These are phyloP conservation scores for Tragelaphus strepsiceros DNA, from an alignment of 2,113 vertebrate genomes.

Conservation along the genomic window DNA sequence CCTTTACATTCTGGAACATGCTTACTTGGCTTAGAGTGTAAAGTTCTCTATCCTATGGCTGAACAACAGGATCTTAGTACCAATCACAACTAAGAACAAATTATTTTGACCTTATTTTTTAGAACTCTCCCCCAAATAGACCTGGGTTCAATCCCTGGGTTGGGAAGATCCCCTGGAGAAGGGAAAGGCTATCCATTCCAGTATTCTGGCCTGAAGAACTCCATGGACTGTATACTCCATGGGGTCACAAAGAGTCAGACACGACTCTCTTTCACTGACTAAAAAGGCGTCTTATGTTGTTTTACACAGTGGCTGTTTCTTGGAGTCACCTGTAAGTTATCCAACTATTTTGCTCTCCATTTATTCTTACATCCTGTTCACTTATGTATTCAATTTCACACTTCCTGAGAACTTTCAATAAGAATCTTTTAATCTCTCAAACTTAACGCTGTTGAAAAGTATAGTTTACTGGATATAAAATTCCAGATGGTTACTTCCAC, in stretches of 20 bases:
- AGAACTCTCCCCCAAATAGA: background rate
- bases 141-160: background rate
- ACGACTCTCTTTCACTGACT: background rate
- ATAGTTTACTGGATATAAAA: background rate
- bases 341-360: background rate
- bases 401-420: background rate
- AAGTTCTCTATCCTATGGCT: background rate
- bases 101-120: background rate
- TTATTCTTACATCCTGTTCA: background rate
- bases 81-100: background rate
- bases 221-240: background rate
- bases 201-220: background rate
- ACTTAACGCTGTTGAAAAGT: background rate
- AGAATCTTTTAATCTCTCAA: background rate
- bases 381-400: background rate
- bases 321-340: background rate
- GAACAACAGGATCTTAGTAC: background rate
- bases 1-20: background rate
- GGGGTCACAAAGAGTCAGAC: background rate
- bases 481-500: background rate
- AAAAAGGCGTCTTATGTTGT: background rate
- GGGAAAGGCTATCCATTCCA: background rate
- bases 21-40: background rate
- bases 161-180: background rate
- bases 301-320: background rate